A percentile compares a stretch with the other conserved stretches of the same genome.
These are phyloP conservation scores for Elegia similella DNA, from an alignment of 2,888 invertebrate genomes.

Conservation along the genomic window DNA sequence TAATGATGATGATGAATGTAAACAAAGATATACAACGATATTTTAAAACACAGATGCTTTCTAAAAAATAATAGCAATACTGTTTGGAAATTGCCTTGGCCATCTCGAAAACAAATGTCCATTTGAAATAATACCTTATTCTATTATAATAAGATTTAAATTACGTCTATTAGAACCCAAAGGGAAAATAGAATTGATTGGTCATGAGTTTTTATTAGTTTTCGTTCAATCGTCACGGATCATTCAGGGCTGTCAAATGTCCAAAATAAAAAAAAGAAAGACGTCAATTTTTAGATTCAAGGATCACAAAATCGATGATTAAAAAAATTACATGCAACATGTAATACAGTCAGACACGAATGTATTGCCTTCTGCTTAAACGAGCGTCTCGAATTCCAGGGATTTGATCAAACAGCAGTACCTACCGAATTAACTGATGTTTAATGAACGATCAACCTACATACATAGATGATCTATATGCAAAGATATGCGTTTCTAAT, in stretches of 20 bases:
- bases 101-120: background rate
- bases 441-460: no score
- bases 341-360: no score
- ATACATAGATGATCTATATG: no score
- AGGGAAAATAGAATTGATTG: conserved; percentile 47
- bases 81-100: background rate
- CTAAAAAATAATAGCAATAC: background rate
- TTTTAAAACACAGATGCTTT: no score
- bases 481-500: no score
- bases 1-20: no score
- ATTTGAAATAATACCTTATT: background rate
- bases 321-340: no score
- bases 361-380: no score
- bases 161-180: background rate
- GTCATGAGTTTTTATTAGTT: conserved; percentile 47
- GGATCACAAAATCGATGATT: background rate
- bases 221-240: conserved; percentile 38
- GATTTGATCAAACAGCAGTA: no score
- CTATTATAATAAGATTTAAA: background rate
- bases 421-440: no score
- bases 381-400: no score
- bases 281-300: background rate
- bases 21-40: no score
- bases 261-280: background rate
- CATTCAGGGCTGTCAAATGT: background rate